Evolutionary conservation across 2,113 vertebrate genomes (phyloP), one percentile per base, ranked within the genome.

Genomic region (Ophiodon elongatus): DNA sequence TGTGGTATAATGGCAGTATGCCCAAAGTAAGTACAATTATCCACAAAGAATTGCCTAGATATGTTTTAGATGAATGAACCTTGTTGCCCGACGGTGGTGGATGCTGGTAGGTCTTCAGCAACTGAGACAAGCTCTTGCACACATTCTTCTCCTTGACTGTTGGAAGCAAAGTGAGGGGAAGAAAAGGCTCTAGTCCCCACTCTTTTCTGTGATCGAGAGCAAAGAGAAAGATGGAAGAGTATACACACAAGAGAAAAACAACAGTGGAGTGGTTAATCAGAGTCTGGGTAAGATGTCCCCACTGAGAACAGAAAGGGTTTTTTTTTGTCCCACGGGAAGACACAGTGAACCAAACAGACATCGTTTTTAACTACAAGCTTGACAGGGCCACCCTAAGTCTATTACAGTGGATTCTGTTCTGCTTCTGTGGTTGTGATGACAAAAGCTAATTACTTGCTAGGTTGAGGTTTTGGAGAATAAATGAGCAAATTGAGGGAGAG

Each of bases 111-210:
- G 97, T 97, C 94, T 99, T 99, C 78, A 99, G 95, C 89, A 97
- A 95, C 94, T 98, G 97, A 2, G 98, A 98, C 41, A 99, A 96
- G 33, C 95, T 96, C 93, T 99, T 99, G 67, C 98, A 97, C 77
- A 99, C 96, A 64, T 97, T 98, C 94, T 99, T 99, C 93, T 99
- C 98, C 85, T 99, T 99, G 91, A 98, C 92, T 64, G 96, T 95
- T 84, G 98, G 98, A 75, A 99, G 95, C 62, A 99, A 94, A 1
- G 97, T 98, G 52, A 97, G 97, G 57, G 98, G 98, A 85, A 99
- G 96, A 92, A 99, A 99, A 79, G 98, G 98, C 86, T 99, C 98
- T 76, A 99, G 94, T 17, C 98, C 98, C 98, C 98, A 99, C 77
- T 99, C 98, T 88, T 99, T 99, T 94, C 98, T 99, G 91, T 9